Conservation (phyloP, 2,888 invertebrate genomes). For the Muschampia plurimacula region DNA sequence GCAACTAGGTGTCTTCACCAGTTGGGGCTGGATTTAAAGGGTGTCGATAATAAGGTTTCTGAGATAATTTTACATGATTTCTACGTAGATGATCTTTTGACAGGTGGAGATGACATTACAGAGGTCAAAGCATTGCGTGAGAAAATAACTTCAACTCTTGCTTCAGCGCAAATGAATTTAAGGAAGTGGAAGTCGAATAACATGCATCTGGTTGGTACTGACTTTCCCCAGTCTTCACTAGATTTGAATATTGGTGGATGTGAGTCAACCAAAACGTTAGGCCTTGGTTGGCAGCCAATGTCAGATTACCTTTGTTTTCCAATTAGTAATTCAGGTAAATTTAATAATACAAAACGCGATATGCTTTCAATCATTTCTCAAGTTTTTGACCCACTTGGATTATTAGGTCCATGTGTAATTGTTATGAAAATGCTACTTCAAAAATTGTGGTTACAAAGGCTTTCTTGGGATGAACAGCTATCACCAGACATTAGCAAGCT, state of each 20-base stretch:
- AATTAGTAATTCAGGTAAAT: neutral
- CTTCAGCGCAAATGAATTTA: neutral
- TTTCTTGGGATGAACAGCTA: neutral
- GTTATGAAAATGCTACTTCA: neutral
- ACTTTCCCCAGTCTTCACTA: neutral
- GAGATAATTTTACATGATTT: neutral
- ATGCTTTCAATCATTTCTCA: slow-evolving; percentile 5
- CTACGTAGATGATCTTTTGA: neutral
- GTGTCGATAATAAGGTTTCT: neutral
- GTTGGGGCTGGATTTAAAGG: neutral
- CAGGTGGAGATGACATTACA: neutral
- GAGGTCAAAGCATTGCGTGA: neutral
- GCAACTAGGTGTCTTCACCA: neutral
- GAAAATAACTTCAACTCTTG: neutral
- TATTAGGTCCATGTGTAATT: neutral
- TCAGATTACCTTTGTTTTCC: neutral
- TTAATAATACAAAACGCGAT: neutral
- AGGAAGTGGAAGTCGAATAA: neutral
- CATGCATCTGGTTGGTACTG: neutral
- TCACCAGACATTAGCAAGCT: neutral
- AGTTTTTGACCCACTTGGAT: neutral
- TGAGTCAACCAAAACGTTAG: neutral
- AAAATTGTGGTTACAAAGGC: neutral
- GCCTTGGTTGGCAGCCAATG: neutral
- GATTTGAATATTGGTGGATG: neutral